These are phyloP conservation scores for Eilema sororculum DNA, from an alignment of 2,888 invertebrate genomes.

Conservation along the genomic window DNA sequence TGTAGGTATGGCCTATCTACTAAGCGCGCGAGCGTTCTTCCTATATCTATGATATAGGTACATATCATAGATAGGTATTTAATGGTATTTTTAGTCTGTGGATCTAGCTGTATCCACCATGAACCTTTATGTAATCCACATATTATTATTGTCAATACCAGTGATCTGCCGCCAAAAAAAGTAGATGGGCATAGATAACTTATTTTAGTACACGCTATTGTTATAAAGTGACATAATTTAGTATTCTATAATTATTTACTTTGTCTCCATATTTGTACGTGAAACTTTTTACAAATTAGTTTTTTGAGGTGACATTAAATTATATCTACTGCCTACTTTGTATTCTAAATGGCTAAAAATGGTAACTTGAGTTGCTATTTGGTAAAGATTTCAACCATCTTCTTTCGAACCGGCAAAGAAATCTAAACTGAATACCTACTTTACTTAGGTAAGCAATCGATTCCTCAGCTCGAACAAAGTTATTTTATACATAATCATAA, in stretches of 20 bases:
- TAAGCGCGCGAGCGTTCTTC: no score
- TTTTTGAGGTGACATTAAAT: neutral
- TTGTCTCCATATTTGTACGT: neutral
- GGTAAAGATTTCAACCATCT: neutral
- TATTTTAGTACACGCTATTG: neutral
- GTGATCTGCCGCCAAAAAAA: neutral
- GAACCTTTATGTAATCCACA: no score
- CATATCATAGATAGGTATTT: no score
- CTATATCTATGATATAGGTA: no score
- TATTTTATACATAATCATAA: neutral
- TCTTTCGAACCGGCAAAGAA: neutral
- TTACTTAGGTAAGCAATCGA: neutral
- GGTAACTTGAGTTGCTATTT: constrained; percentile 5
- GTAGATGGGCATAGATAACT: neutral
- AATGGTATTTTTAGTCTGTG: neutral
- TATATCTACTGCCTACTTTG: neutral
- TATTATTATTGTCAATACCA: neutral
- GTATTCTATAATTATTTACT: neutral
- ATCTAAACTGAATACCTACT: neutral
- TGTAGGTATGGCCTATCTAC: no score
- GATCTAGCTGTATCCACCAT: neutral
- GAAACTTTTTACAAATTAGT: neutral
- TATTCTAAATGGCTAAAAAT: neutral
- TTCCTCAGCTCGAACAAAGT: neutral
- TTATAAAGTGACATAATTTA: neutral